Percentiles rank a stretch among this genome's conserved stretches.
Evolutionary conservation across 1,140 invertebrate species (phyloP).

Genomic region (Nylanderia fulva): DNA sequence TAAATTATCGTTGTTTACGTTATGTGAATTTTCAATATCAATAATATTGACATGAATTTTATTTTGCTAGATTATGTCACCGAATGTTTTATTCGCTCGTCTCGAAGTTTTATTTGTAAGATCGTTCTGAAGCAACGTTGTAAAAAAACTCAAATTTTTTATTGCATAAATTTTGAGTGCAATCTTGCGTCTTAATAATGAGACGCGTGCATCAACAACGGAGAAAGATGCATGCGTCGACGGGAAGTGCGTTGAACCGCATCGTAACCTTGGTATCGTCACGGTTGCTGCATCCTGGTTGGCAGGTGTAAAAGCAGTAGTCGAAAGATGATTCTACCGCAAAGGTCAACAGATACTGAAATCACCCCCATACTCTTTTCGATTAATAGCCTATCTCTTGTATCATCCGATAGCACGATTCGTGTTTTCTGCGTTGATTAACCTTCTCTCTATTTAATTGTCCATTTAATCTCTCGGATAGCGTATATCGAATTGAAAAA

Average conservation of each 20-base stretch:
- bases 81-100: neutral
- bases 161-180: neutral
- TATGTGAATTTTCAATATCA: neutral
- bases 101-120: neutral
- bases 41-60: neutral
- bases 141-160: neutral
- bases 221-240: conserved; percentile 77
- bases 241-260: conserved; percentile 84
- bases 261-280: conserved; percentile 83
- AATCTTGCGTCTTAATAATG: conserved; percentile 28
- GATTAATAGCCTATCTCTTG: conserved; percentile 9
- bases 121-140: neutral
- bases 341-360: conserved; percentile 46
- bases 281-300: conserved; percentile 81
- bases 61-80: neutral
- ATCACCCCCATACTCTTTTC: conserved; percentile 32
- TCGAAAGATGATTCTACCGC: conserved; percentile 60
- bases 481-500: too few species aligned
- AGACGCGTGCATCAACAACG: conserved; percentile 55
- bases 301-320: conserved; percentile 80
- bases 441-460: neutral
- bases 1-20: conserved; percentile 1
- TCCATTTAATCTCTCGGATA: neutral
- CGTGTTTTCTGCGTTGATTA: neutral
- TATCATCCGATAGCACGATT: neutral